Evolutionary conservation across 2,797 vertebrate genomes (phyloP).

Genomic region (Sibirionetta formosa): DNA sequence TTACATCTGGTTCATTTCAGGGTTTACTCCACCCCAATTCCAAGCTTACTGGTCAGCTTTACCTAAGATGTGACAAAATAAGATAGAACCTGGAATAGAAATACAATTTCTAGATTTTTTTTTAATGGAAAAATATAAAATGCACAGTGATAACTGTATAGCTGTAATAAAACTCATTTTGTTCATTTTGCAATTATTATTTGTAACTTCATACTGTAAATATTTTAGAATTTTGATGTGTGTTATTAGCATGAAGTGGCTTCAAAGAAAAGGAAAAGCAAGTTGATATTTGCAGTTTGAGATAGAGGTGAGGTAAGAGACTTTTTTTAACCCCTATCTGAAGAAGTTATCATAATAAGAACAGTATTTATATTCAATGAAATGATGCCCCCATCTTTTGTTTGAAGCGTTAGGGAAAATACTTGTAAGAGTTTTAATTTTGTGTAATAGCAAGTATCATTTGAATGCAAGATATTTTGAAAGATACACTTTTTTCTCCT

Average conservation of each 20-base stretch:
- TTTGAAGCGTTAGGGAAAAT: background rate
- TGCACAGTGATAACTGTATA: background rate
- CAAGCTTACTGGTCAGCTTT: background rate
- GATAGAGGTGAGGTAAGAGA: background rate
- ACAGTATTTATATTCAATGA: background rate
- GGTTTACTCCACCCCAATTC: accelerated
- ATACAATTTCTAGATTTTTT: background rate
- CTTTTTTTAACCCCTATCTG: too few relatives aligned
- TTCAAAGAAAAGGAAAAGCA: background rate
- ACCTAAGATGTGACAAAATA: background rate
- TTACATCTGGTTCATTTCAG: background rate
- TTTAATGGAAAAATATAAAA: background rate
- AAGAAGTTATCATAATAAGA: background rate
- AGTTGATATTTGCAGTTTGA: background rate
- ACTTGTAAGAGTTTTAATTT: background rate
- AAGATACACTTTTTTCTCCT: background rate
- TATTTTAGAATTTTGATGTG: background rate
- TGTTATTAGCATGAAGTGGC: background rate
- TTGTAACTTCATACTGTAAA: background rate
- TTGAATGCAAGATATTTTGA: background rate
- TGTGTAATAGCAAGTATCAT: background rate
- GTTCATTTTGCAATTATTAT: background rate
- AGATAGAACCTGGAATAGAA: background rate
- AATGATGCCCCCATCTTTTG: background rate
- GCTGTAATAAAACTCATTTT: background rate